These are phyloP conservation scores for Helogale parvula DNA, from an alignment of 2,113 vertebrate genomes.

Conservation along the genomic window DNA sequence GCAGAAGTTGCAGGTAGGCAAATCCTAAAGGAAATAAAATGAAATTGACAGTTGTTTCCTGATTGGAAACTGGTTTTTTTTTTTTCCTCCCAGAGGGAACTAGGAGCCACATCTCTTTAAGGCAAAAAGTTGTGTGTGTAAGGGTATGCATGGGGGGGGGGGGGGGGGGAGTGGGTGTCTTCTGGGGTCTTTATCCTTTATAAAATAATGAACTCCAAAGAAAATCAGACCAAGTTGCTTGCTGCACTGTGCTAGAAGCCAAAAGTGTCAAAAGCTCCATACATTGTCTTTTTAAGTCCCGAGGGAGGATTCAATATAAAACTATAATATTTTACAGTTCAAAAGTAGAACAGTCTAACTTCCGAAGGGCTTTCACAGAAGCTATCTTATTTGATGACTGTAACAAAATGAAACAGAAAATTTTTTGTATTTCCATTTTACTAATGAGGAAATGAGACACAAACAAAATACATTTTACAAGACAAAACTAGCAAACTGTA, in stretches of 20 bases:
- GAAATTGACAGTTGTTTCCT: neutral
- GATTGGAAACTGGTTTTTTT: neutral
- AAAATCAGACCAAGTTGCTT: neutral
- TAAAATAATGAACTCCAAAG: neutral
- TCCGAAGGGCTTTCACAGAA: neutral
- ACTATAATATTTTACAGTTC: neutral
- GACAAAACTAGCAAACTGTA: neutral
- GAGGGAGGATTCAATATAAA: neutral
- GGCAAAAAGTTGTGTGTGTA: neutral
- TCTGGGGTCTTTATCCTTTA: neutral
- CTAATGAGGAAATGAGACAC: conserved; percentile 5
- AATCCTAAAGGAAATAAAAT: neutral
- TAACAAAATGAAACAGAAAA: neutral
- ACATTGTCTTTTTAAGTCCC: neutral
- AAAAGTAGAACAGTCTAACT: neutral
- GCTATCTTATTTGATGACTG: neutral
- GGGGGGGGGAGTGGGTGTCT: neutral
- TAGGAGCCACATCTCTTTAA: neutral
- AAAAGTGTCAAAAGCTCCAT: neutral
- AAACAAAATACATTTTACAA: neutral
- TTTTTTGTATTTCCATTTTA: neutral
- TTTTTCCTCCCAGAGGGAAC: neutral
- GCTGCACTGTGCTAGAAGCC: neutral
- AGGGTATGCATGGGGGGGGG: too few relatives aligned
- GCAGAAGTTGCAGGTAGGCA: neutral